A percentile compares a stretch with the other conserved stretches of the same genome.
Conservation (phyloP, 1,140 invertebrate species). For the Thalassaphorura encarpata region DNA sequence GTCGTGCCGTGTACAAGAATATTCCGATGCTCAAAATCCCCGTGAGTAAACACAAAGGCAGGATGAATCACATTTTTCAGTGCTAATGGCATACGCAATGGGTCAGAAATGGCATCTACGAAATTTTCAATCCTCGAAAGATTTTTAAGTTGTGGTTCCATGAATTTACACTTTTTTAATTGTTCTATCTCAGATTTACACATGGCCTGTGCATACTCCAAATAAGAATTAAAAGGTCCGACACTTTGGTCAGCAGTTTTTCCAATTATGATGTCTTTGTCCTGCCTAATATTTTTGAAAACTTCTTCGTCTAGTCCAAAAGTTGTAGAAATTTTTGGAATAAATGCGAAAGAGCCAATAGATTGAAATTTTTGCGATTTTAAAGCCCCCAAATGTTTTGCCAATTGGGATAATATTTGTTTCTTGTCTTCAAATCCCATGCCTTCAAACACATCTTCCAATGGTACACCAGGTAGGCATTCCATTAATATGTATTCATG, state of each 20-base stretch:
- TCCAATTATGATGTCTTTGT: neutral
- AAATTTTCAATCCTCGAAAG: conserved; percentile 8
- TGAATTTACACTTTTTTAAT: neutral
- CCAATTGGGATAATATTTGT: neutral
- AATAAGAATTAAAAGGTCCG: conserved; percentile 5
- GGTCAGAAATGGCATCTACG: neutral
- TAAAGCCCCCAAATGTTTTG: neutral
- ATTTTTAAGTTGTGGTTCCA: neutral
- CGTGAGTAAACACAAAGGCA: too few species aligned
- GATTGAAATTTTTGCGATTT: neutral
- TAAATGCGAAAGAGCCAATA: conserved; percentile 5
- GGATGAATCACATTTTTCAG: too few species aligned
- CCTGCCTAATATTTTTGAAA: neutral
- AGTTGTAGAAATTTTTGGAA: neutral
- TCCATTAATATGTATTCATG: conserved; percentile 13
- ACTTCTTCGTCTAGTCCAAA: neutral
- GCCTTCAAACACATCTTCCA: conserved; percentile 2
- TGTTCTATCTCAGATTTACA: neutral
- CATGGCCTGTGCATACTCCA: neutral
- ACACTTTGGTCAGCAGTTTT: neutral
- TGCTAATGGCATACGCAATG: neutral
- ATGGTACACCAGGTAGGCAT: neutral
- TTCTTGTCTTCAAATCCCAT: conserved; percentile 2
- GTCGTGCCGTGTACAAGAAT: conserved; percentile 7
- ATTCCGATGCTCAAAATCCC: conserved; percentile 7